Evolutionary conservation across 2,113 vertebrate genomes (phyloP), one percentile per base, ranked within the genome.

Genomic region (Sinosuthora webbiana): DNA sequence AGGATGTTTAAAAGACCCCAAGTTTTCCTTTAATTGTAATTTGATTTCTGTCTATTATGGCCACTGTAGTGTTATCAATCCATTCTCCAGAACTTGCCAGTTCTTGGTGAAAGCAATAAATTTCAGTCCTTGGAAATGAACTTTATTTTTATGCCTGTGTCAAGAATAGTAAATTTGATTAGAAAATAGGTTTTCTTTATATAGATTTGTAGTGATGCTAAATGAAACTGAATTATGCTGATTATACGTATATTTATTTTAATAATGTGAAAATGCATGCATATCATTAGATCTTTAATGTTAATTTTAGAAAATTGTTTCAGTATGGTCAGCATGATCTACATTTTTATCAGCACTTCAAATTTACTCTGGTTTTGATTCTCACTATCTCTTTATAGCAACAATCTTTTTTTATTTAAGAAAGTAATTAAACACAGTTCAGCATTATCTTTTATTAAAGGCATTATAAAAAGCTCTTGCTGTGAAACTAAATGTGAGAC

Each of bases 321-420:
- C n/a, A 15, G 18, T 81, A 67, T 81, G 53, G 80, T 95, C 91
- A 93, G 83, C 87, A 91, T 93, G 94, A 94, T 74, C 42, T 92
- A 52, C 64, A 90, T 92, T 79, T 79, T 85, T 89, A 86, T 78
- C 35, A 28, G 28, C 53, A 79, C 53, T 96, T 77, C 13, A 81
- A 35, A 93, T 90, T 89, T 92, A 53, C 47, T 93, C 44, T 84
- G 22, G 10, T 44, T 90, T 92, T 91, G 53, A 86, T 74, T 91
- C 37, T 83, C 82, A 70, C 22, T 84, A 23, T 87, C 35, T 83
- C 22, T 92, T 90, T 69, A 37, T 7, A 73, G 28, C 44, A 87
- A 10, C 4, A 88, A 45, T 91, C 0, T 77, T 91, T 96, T 70
- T 81, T 91, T 94, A 52, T 91, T 86, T 89, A 86, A 78, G 57